Evolutionary conservation across 2,888 invertebrate genomes (phyloP), one percentile per base, ranked within the genome.

Genomic region (Eurytoma adleriae): DNA sequence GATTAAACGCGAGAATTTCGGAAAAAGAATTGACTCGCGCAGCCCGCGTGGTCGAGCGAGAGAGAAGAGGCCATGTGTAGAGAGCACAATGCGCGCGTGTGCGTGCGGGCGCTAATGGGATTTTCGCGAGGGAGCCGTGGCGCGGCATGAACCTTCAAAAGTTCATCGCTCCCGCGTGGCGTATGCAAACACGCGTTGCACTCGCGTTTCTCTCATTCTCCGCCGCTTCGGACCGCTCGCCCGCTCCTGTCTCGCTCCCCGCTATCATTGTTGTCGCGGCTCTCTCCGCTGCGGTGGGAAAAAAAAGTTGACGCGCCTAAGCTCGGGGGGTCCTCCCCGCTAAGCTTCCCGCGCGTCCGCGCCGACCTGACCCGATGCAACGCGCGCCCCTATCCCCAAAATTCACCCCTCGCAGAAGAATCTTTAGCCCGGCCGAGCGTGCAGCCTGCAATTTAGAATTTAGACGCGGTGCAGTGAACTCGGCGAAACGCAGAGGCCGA

Each of bases 91-190:
- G 57, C 56, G 57, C 56, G 50, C 20, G 70, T 54, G 70, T 59
- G 77, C 64, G 56, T 66, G 57, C 64, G 68, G 14, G 54, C 78
- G 78, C 72, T 72, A 78, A 72, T 78, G 72, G 72, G 68, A 78
- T 78, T 78, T 78, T 68, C 68, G 78, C 77, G 52, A 40, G 75
- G 24, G 62, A 30, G 54, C 4, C 24, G 59, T 48, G 48, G 68
- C 24, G 16, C 62, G 61, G 18, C 24, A 40, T 76, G 74, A 79
- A 82, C 81, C 82, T 79, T 82, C 77, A 77, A 79, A 82, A 82
- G 82, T 82, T 82, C 82, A 82, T 79, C 79, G 82, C 76, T 76
- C 79, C 75, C 76, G 76, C 30, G 48, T 16, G 40, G 18, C 50
- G 57, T 76, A 82, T 76, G 78, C 71, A 78, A 57, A 76, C 75